These are phyloP conservation scores for Chromoteleia sp. DNA, from an alignment of 2,888 invertebrate genomes.

Conservation along the genomic window DNA sequence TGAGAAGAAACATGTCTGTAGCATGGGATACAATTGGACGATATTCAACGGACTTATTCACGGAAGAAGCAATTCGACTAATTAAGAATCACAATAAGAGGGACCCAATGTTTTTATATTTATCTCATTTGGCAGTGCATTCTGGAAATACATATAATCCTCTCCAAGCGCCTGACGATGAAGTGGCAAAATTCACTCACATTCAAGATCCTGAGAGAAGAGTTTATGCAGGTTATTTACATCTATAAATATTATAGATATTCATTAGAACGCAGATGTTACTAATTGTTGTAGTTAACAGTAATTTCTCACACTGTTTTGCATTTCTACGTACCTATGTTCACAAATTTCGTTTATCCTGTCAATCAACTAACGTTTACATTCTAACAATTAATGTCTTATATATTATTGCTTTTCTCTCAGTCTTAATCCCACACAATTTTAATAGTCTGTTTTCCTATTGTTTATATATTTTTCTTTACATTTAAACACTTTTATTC, in stretches of 20 bases:
- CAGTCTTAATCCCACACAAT: too few species aligned
- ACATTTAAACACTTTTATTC: too few species aligned
- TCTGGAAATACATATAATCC: slow-evolving; percentile 88
- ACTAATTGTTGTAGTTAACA: too few species aligned
- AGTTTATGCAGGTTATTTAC: slow-evolving; percentile 88
- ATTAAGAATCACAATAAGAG: slow-evolving; percentile 85
- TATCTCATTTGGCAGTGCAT: slow-evolving; percentile 90
- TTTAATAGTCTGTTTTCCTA: too few species aligned
- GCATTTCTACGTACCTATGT: too few species aligned
- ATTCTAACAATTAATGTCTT: too few species aligned
- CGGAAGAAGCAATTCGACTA: slow-evolving; percentile 87
- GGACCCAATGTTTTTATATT: slow-evolving; percentile 88
- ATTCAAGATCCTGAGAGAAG: slow-evolving; percentile 89
- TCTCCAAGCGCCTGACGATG: slow-evolving; percentile 90
- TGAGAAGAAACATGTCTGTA: slow-evolving; percentile 87
- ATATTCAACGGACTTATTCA: slow-evolving; percentile 89
- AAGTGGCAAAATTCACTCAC: slow-evolving; percentile 88
- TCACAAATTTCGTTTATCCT: too few species aligned
- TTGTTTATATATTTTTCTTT: too few species aligned
- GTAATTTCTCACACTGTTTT: too few species aligned
- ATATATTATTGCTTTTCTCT: too few species aligned
- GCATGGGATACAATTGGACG: slow-evolving; percentile 86
- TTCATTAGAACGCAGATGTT: too few species aligned
- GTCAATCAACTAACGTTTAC: too few species aligned
- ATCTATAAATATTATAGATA: background rate